Percentiles rank a stretch among this genome's conserved stretches.
phyloP scores from a whole-genome alignment of 2,888 invertebrate species.

The Oxystoma pomonae region DNA sequence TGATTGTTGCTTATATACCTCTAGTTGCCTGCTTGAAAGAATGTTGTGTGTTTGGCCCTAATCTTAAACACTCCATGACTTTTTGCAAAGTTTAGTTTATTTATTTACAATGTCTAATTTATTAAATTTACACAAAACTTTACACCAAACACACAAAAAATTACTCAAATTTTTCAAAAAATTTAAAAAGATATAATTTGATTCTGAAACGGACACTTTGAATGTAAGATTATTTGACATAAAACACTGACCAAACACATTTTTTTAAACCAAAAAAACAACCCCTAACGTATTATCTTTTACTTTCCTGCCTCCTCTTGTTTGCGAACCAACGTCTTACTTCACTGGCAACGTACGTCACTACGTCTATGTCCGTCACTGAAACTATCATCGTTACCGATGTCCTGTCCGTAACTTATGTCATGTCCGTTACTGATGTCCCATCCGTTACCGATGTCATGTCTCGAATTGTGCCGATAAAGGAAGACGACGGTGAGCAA shows the following conservation, averaged over 20 bases:
- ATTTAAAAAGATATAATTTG: neutral
- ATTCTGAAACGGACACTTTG: neutral
- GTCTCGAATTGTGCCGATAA: constrained; percentile 50
- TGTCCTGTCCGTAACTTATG: neutral
- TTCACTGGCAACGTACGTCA: too few relatives aligned
- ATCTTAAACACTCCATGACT: too few relatives aligned
- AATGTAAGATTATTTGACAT: neutral
- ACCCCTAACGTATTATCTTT: neutral
- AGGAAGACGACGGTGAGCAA: constrained; percentile 87
- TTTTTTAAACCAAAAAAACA: too few relatives aligned
- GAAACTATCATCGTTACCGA: neutral
- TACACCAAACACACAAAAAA: neutral
- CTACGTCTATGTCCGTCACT: too few relatives aligned
- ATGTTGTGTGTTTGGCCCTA: constrained; percentile 3
- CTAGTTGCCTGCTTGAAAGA: neutral
- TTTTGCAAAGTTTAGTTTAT: neutral
- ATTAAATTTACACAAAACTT: too few relatives aligned
- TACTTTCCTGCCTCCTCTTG: neutral
- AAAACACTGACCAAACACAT: too few relatives aligned
- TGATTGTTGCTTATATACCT: too few relatives aligned
- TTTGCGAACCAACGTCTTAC: neutral
- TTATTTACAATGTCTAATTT: too few relatives aligned
- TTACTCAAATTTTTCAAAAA: neutral
- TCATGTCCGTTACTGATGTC: neutral
- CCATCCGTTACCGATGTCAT: neutral